These are phyloP conservation scores for Orcinus orca DNA, from an alignment of 2,113 vertebrate species.

Conservation along the genomic window DNA sequence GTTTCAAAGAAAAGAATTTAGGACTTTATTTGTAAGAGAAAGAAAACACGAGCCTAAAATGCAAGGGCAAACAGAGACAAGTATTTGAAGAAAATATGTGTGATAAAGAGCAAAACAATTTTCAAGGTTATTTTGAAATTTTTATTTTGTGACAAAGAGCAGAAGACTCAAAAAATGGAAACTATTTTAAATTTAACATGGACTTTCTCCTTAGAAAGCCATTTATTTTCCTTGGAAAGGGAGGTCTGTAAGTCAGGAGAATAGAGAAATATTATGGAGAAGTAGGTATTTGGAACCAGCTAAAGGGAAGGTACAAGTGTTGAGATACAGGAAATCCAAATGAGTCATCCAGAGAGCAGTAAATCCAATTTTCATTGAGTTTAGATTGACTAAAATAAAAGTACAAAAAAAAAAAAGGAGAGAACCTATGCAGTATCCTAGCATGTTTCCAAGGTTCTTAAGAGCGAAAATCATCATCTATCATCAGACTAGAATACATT, in stretches of 20 bases:
- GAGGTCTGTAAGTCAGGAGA: background rate
- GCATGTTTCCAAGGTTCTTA: background rate
- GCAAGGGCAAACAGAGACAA: background rate
- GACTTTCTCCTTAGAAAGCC: background rate
- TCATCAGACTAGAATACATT: background rate
- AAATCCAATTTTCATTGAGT: slow-evolving; percentile 5
- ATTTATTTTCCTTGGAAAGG: background rate
- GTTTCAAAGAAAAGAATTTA: background rate
- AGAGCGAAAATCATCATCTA: background rate
- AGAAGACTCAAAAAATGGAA: background rate
- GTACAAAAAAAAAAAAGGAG: background rate
- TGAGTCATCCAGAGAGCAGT: background rate
- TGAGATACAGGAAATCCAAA: background rate
- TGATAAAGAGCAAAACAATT: background rate
- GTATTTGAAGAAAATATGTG: background rate
- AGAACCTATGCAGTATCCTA: background rate
- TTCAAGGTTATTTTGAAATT: background rate
- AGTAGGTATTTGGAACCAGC: background rate
- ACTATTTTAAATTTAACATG: background rate
- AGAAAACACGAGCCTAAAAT: background rate
- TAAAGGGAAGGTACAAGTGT: background rate
- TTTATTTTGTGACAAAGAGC: background rate
- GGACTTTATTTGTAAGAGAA: background rate
- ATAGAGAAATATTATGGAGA: background rate
- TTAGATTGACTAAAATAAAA: background rate